Base-by-base conservation (phyloP, 2,888 invertebrate genomes). In the Linyphia triangularis region DNA sequence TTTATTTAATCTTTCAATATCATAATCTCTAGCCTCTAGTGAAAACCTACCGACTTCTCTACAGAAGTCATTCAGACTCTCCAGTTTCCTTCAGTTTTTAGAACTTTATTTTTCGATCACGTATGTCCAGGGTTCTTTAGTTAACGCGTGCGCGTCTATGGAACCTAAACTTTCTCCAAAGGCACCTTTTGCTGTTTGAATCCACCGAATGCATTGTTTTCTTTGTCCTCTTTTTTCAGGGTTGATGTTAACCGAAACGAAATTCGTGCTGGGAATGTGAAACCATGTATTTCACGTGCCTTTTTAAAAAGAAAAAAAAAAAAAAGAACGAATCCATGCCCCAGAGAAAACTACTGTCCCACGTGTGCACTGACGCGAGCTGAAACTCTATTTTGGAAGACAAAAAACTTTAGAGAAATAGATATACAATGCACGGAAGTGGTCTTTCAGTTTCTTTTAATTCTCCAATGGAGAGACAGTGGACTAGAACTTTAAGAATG, bases 161-260 rank as follows among this genome's bases (percentile, higher is more conserved):
- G 65, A 77, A 63, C 33, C 40, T 26, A 40, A 77, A 77, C 37
- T 77, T 40, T 24, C 78, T 67, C 28, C 30, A 10, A 77, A 40
- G 19, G 22, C 37, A 9, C 10, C 43, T 30, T 30, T 65, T 65
- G 65, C 67, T 65, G 63, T 79, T 77, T 77, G 37, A 63, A 37
- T 63, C 43, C 37, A 61, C 78, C 78, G 13, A 59, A 37, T 63
- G 77, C 65, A 61, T 77, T 77, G 77, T 77, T 77, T 77, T 77
- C 77, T 57, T 59, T 73, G 73, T 59, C 10, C 51, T 13, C 51
- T 67, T 79, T 79, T 79, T 79, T 70, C 13, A 57, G 61, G n/a
- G 77, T 7, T 40, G 65, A 65, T 79, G 78, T 79, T 79, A 79
- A 65, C 65, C 78, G 78, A 79, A 65, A 67, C 65, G 43, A 67